Base-by-base conservation (phyloP, 2,888 invertebrate species). In the Pollenia griseotomentosa region DNA sequence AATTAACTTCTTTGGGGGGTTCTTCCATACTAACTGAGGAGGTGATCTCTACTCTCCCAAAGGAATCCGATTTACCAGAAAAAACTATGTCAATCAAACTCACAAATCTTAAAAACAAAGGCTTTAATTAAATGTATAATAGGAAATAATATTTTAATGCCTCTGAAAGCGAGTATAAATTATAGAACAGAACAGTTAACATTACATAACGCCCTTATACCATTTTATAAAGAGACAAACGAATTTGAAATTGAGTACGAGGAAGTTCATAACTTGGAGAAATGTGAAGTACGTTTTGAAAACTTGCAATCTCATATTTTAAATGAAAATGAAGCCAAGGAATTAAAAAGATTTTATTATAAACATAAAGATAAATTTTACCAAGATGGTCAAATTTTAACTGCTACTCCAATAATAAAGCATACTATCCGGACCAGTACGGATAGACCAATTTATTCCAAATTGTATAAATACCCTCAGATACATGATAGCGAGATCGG, bases 111-210 rank as follows among this genome's bases (percentile, higher is more conserved):
- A 59, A 40, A 59, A 3, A 33, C 0, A 59, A 59, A 59, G 2
- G 11, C 4, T 59, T n/a, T n/a, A n/a, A n/a, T 59, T 59, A 23
- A 59, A 7, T 59, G 59, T 7, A 33, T 59, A 59, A 59, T 59
- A 59, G 59, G 33, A 59, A 59, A 11, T 59, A 59, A 33, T 33
- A 82, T 82, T 65, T 16, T 53, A 6, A 16, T 53, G n/a, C 6
- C 53, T 16, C 14, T 40, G 59, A 59, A 59, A 11, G 23, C 33
- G 11, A 11, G 11, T 23, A 23, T 57, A 23, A 57, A 57, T 57
- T 57, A 23, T 57, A 6, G 23, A 4, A 33, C 23, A 57, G 57
- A 57, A 4, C 6, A 57, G 23, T 33, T 57, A n/a, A 33, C 23
- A 12, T 11, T 57, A 7, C 19, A 57, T 57, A 33, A 57, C 5